Base-by-base conservation (phyloP, 23 tunicate genomes). In the Phallusia fumigata region DNA sequence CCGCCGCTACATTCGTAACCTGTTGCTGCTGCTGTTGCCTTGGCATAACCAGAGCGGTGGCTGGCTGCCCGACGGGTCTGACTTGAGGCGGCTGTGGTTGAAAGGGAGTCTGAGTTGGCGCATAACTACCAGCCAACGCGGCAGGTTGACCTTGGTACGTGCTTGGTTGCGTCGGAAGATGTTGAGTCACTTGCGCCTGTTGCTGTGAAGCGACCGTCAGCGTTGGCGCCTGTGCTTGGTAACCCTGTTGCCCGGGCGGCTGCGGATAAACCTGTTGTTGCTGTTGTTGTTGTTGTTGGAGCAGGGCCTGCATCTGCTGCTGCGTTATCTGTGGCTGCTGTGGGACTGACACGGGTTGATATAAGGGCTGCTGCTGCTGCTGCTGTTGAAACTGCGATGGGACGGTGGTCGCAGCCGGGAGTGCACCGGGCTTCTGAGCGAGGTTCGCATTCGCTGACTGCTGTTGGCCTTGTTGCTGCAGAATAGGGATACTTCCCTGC, bases 271-370 rank as follows among this genome's bases (percentile, higher is more conserved):
- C 79, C 69, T 58, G 69, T 58, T 58, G 69, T 58, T 74, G 79
- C 18, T 81, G 77, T n/a, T 58, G 69, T 58, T 58, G 69, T 51
- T 72, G 78, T 33, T 81, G 77, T n/a, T 74, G 79, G 1, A 76
- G 79, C 79, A 74, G n/a, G 13, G 72, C 86, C 18, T 83, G 86
- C 8, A 83, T 24, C 47, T 74, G 79, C 36, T 83, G 86, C 6
- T 76, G 50, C 0, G 86, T 74, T 21, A 83, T 3, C 79, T 74
- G 86, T 0, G 36, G 36, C 28, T 74, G 75, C 47, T 40, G 47
- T 10, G 47, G 5, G 5, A 40, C 47, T 3, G 47, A 40, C 47
- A 40, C 47, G 47, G 47, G 47, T 83, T 83, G 86, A 6, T 77
- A 58, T 24, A 58, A 58, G 15, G 69, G 15, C 53, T 77, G 81